These are phyloP conservation scores for Alligator mississippiensis DNA, from an alignment of 2,113 vertebrate species.

Conservation along the genomic window DNA sequence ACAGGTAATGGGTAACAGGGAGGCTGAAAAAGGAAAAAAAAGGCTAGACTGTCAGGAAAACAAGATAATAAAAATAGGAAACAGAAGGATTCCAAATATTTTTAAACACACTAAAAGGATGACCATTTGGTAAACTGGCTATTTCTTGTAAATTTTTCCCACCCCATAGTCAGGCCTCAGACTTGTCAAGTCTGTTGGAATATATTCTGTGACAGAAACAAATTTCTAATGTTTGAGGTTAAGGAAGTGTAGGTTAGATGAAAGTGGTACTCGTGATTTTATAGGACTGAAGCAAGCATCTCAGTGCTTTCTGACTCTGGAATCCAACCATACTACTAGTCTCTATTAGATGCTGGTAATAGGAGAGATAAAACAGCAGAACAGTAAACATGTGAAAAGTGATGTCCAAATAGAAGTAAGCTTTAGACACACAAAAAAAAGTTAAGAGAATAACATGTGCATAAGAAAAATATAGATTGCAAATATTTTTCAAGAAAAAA, in stretches of 20 bases:
- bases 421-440: neutral
- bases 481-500: neutral
- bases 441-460: neutral
- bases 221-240: neutral
- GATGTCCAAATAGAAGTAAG: neutral
- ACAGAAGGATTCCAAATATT: neutral
- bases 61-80: neutral
- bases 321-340: neutral
- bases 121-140: too few relatives aligned
- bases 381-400: neutral
- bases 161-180: too few relatives aligned
- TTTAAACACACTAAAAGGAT: neutral
- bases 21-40: neutral
- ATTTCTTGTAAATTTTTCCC: too few relatives aligned
- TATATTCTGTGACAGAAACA: neutral
- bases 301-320: neutral
- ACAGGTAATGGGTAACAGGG: neutral
- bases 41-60: neutral
- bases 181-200: neutral
- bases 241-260: neutral
- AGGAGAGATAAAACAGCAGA: neutral
- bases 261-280: neutral
- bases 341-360: neutral
- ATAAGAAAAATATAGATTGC: neutral
- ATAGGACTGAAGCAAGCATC: neutral